phyloP scores from a whole-genome alignment of 2,113 vertebrate genomes.

The Ariopsis seemanni region DNA sequence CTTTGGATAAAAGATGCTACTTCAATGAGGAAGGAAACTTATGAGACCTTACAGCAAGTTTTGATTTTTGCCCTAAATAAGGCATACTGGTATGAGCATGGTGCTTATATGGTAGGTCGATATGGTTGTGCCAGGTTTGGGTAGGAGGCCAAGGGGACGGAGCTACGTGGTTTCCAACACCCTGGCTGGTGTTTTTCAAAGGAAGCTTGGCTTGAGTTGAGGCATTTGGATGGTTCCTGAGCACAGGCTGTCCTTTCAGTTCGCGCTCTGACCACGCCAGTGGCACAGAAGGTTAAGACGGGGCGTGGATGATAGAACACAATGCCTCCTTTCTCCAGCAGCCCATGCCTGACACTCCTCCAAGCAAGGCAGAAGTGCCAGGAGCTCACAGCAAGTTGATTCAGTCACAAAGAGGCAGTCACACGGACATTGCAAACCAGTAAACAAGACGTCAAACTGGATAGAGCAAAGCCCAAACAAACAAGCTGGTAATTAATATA shows the following conservation, averaged over 20 bases:
- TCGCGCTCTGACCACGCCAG: constrained; percentile 48
- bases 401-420: constrained; percentile 15
- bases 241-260: constrained; percentile 71
- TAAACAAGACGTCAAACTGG: constrained; percentile 15
- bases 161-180: constrained; percentile 41
- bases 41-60: neutral
- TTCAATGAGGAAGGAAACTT: neutral
- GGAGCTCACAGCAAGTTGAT: constrained; percentile 39
- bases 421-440: neutral
- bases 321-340: constrained; percentile 69
- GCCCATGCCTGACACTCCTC: constrained; percentile 33
- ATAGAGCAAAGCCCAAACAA: constrained; percentile 10
- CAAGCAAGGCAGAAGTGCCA: constrained; percentile 22
- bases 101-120: neutral
- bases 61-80: neutral
- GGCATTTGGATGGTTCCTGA: constrained; percentile 63
- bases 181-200: constrained; percentile 70
- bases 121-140: constrained; percentile 8
- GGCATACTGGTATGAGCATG: neutral
- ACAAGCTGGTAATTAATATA: neutral
- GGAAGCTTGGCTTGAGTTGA: constrained; percentile 66
- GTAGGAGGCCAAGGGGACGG: constrained; percentile 6
- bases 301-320: constrained; percentile 60
- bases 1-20: neutral
- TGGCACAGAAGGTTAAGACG: constrained; percentile 48